Base-by-base conservation (phyloP, 1,140 invertebrate species). In the Brachionus manjavacas region DNA sequence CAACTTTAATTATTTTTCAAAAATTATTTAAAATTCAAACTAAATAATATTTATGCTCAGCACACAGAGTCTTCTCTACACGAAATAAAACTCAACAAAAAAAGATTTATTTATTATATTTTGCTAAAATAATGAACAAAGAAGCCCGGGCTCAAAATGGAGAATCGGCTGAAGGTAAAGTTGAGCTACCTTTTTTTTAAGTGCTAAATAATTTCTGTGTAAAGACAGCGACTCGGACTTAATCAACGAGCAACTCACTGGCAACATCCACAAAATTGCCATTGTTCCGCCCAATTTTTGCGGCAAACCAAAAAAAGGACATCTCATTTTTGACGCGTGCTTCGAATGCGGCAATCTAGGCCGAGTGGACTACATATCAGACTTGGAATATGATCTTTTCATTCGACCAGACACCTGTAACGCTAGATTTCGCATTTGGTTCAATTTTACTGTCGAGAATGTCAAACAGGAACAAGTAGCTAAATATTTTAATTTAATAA, bases 391-490 rank as follows among this genome's bases (percentile, higher is more conserved):
- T 90, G 97, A 99, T 90, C 91, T 99, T 8, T 99, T 95, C 90
- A 93, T 99, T 49, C 91, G 97, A 68, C 96, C 97, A 0, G 97
- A 99, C 89, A 97, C 96, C 0, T 97, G 96, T 88, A 95, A 96
- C 89, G 96, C 96, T 0, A 91, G 95, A 39, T 93, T 95, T 80
- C 91, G 97, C 52, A 93, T 98, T 84, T 99, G 96, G 96, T 99
- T 98, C 89, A 97, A 99, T 89, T 99, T 99, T 87, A 96, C 95
- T 0, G 96, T 98, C 11, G 96, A 98, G 88, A 99, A 99, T 90
- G 95, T 96, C 0, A 94, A 94, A 85, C 91, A 93, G 35, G 95
- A 98, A 88, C 96, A 96, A 91, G 94, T 94, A 88, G 85, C 31
- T 35, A 0, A 7, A 7, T 7, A 35, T 35, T 35, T 6, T 35